phyloP scores from a whole-genome alignment of 1,140 invertebrate species.

The Drosophila lacertosa region DNA sequence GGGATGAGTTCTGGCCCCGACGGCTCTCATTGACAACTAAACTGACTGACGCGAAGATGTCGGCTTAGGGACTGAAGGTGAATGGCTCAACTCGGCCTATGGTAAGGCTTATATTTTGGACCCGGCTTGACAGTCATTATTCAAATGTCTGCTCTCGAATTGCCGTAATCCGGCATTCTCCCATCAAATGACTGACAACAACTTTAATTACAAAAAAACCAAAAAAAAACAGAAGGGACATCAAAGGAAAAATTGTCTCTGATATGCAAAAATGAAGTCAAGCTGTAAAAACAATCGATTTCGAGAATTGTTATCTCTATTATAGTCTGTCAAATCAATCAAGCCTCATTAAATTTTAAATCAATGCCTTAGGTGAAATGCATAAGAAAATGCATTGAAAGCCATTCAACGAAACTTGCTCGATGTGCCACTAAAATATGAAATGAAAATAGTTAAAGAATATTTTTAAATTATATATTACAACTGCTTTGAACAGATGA shows the following conservation, averaged over 20 bases:
- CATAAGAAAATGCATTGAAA: no score
- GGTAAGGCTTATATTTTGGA: conserved; percentile 61
- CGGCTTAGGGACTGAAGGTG: conserved; percentile 28
- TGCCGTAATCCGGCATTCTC: conserved; percentile 62
- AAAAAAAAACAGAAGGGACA: conserved; percentile 13
- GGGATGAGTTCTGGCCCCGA: conserved; percentile 18
- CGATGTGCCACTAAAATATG: conserved; percentile 8
- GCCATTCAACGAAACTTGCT: no score
- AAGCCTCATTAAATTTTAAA: conserved; percentile 60
- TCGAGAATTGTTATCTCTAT: conserved; percentile 17
- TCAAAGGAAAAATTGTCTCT: conserved; percentile 1
- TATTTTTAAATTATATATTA: no score
- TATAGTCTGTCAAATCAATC: conserved; percentile 42
- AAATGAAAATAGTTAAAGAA: no score
- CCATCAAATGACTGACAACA: conserved; percentile 57
- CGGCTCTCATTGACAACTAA: conserved; percentile 54
- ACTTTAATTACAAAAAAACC: conserved; percentile 67
- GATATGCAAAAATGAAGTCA: conserved; percentile 27
- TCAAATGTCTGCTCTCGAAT: conserved; percentile 58
- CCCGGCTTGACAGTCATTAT: conserved; percentile 65
- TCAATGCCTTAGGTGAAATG: conserved; percentile 32
- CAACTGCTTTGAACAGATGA: no score
- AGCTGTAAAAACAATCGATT: not conserved
- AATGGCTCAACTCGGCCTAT: conserved; percentile 41
- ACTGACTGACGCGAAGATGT: conserved; percentile 44